Evolutionary conservation across 2,797 vertebrate species (phyloP), one percentile per base, ranked within the genome.

Genomic region (Picus viridis): DNA sequence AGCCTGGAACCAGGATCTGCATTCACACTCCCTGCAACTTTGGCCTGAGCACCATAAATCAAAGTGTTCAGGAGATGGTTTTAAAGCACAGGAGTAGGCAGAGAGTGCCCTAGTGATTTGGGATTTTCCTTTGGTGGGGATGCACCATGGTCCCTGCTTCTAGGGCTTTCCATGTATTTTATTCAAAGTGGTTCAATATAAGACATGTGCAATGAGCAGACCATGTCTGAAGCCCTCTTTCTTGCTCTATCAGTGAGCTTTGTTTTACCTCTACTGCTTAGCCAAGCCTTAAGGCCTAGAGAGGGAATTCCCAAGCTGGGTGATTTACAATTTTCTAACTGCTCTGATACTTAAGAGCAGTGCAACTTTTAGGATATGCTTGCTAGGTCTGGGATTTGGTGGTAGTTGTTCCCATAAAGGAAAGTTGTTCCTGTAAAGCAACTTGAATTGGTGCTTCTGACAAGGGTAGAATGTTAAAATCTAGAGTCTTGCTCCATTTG

Each of bases 251-350:
- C 8, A 16, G 17, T 36, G 39, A 5, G 14, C 2, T 71, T 90
- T 1, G 0, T 57, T 61, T 26, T 11, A 54, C 27, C 22, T 74
- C n/a, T 68, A 3, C 54, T 77, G 51, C 43, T 89, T 61, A 78
- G 58, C n/a, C 49, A 91, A 81, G 18, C 58, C 86, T 91, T 32
- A 27, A 41, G 64, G 72, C 57, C 47, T 83, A 43, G 27, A 74
- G 34, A 45, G 58, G 65, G 26, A 30, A 64, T 91, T 88, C 54
- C 62, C 30, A 64, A 68, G 12, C 12, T 26, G 18, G 13, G 4
- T 1, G 4, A 51, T 86, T 71, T 69, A 30, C 49, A 27, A 39
- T 86, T 74, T 78, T 71, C 45, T 41, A 83, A 30, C 13, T 62
- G 20, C 51, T 86, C 24, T 68, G 32, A 45, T 15, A 41, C 32